Evolutionary conservation across 2,888 invertebrate species (phyloP), one percentile per base, ranked within the genome.

Genomic region (Diadegma fenestrale): DNA sequence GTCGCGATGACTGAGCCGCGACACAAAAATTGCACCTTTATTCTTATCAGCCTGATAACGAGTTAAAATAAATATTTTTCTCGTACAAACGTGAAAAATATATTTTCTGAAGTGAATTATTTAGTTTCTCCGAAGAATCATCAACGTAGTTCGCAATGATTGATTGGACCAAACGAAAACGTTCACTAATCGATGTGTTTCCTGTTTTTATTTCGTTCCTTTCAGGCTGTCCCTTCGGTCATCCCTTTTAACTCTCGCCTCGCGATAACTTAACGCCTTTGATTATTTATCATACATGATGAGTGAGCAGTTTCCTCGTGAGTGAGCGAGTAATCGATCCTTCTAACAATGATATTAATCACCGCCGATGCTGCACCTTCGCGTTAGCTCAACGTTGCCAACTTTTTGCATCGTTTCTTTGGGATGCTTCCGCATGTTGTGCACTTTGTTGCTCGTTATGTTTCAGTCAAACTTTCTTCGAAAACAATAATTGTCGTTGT

Each of bases 331-430:
- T 84, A 84, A 84, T 84, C 84, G 84, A 81, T 84, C 80, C 77
- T 77, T 77, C 80, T 81, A 81, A 84, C 84, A 76, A 84, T 77
- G 80, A 84, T 84, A 81, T 80, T 78, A 77, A 84, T 78, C 80
- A 81, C 84, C 41, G 61, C 63, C 68, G 41, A 58, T n/a, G 30
- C 69, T 48, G 69, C 30, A 69, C 48, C 17, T 45, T 22, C 37
- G 22, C 58, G 69, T 66, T 71, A 66, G 43, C 78, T 66, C 72
- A 76, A 68, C 58, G 75, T 71, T 17, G 63, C 72, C 61, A 45
- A 17, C 54, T 48, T 48, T 77, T 48, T 19, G 10, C 26, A 33
- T 58, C 58, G 54, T 37, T 54, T 58, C 68, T 51, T 68, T 37
- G 51, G 19, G 51, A n/a, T n/a, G 45, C 19, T 37, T 26, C 17